phyloP scores from a whole-genome alignment of 2,113 vertebrate genomes.

The Forbesichthys agassizii region DNA sequence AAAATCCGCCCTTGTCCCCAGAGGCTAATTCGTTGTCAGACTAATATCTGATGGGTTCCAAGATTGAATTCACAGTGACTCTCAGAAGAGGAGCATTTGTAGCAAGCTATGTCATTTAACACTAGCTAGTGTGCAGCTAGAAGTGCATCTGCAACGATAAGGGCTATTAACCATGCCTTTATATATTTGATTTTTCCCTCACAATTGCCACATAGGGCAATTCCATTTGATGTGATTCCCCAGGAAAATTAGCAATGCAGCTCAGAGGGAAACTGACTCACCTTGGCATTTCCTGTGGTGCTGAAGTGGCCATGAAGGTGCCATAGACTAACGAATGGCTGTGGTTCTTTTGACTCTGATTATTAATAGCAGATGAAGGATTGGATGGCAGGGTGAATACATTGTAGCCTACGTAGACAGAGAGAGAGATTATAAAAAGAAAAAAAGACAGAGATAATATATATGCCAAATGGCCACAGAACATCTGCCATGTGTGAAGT shows the following conservation, averaged over 20 bases:
- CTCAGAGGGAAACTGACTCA: constrained; percentile 29
- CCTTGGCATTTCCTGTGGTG: constrained; percentile 4
- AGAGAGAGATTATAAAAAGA: background rate
- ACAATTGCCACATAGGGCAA: constrained; percentile 35
- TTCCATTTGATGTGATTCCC: constrained; percentile 51
- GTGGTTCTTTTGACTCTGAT: constrained; percentile 1
- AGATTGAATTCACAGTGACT: background rate
- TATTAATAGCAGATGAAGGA: background rate
- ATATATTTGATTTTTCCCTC: background rate
- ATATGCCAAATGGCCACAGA: constrained; percentile 6
- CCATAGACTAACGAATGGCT: constrained; percentile 12
- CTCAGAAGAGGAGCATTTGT: constrained; percentile 1
- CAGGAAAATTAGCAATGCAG: constrained; percentile 22
- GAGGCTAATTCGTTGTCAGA: no score
- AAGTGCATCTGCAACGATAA: constrained; percentile 27
- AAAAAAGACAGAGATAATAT: constrained; percentile 23
- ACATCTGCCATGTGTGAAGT: no score
- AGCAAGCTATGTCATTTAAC: constrained; percentile 27
- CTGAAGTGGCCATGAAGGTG: constrained; percentile 14
- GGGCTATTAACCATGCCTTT: constrained; percentile 29
- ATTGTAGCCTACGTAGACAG: background rate
- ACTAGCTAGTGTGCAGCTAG: constrained; percentile 12
- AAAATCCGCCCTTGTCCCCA: no score
- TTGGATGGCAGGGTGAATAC: background rate
- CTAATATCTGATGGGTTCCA: no score